phyloP scores from a whole-genome alignment of 1,140 invertebrate species.

The Aphelinus atriplicis region DNA sequence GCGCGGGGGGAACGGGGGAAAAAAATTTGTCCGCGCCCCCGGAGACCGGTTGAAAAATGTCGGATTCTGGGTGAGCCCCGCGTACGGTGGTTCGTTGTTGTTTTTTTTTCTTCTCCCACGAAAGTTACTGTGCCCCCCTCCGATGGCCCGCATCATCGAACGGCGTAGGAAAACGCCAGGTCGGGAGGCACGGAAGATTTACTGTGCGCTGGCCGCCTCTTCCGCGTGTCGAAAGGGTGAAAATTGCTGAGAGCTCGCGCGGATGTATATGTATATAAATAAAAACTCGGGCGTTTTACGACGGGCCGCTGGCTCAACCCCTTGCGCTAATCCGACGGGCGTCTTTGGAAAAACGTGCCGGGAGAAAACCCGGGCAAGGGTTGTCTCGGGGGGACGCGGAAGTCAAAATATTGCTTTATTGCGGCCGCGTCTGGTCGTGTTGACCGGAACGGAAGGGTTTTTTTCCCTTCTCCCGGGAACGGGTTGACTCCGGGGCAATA shows the following conservation, averaged over 20 bases:
- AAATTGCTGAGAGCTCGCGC: too few species aligned
- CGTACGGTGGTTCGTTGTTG: slow-evolving; percentile 22
- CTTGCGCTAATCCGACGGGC: slow-evolving; percentile 41
- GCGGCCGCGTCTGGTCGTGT: slow-evolving; percentile 47
- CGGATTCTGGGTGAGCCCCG: slow-evolving; percentile 25
- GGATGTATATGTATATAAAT: slow-evolving; percentile 49
- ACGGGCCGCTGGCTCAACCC: slow-evolving; percentile 52
- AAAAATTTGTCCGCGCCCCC: slow-evolving; percentile 4
- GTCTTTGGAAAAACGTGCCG: slow-evolving; percentile 33
- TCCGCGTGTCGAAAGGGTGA: too few species aligned
- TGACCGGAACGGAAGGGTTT: slow-evolving; percentile 45
- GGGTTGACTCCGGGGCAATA: slow-evolving; percentile 45
- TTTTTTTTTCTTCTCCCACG: slow-evolving; percentile 11
- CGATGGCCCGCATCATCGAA: too few species aligned
- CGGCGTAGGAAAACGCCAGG: too few species aligned
- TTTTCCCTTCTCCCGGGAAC: slow-evolving; percentile 42
- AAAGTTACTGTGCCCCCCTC: too few species aligned
- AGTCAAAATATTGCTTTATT: slow-evolving; percentile 63
- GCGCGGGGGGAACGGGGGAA: slow-evolving; percentile 17
- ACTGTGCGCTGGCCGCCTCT: too few species aligned
- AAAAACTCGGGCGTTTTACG: slow-evolving; percentile 55
- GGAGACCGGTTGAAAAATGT: slow-evolving; percentile 18
- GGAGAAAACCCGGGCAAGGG: slow-evolving; percentile 42
- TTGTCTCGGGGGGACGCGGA: slow-evolving; percentile 33
- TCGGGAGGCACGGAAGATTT: too few species aligned